phyloP scores from a whole-genome alignment of 2,113 vertebrate genomes.

The Hemicordylus capensis region DNA sequence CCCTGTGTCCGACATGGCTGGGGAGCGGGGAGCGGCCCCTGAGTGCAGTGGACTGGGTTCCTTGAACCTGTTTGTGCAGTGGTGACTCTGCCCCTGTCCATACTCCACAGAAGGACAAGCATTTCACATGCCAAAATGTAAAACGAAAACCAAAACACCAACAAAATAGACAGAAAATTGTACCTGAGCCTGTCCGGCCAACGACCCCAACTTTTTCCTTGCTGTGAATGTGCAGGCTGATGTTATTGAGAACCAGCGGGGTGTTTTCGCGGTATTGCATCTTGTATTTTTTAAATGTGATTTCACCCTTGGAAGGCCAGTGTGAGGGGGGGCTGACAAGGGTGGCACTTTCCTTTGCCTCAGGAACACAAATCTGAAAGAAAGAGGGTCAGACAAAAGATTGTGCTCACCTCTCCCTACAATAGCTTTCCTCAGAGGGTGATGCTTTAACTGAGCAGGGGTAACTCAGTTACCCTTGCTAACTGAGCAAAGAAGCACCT shows the following conservation, averaged over 20 bases:
- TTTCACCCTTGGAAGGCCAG: conserved; percentile 78
- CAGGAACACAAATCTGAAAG: conserved; percentile 74
- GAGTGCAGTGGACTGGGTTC: too few species aligned
- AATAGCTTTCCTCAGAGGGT: neutral
- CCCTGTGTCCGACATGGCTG: too few species aligned
- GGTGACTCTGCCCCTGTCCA: neutral
- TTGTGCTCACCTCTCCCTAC: neutral
- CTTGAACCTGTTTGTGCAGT: too few species aligned
- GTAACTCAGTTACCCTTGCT: too few species aligned
- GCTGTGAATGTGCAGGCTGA: conserved; percentile 73
- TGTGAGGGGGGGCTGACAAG: conserved; percentile 59
- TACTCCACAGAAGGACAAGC: neutral
- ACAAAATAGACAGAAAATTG: conserved; percentile 14
- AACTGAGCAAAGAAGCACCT: too few species aligned
- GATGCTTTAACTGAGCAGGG: neutral
- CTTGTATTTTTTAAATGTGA: conserved; percentile 78
- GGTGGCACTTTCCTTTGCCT: conserved; percentile 63
- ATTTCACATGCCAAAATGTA: neutral
- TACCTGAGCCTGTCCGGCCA: conserved; percentile 82
- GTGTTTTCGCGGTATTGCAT: conserved; percentile 83
- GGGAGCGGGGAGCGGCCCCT: too few species aligned
- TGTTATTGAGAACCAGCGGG: conserved; percentile 75
- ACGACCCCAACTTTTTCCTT: conserved; percentile 84
- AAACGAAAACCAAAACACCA: too few species aligned
- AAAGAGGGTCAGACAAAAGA: accelerated